Conservation (phyloP, 2,797 vertebrate genomes). For the Microcaecilia unicolor region DNA sequence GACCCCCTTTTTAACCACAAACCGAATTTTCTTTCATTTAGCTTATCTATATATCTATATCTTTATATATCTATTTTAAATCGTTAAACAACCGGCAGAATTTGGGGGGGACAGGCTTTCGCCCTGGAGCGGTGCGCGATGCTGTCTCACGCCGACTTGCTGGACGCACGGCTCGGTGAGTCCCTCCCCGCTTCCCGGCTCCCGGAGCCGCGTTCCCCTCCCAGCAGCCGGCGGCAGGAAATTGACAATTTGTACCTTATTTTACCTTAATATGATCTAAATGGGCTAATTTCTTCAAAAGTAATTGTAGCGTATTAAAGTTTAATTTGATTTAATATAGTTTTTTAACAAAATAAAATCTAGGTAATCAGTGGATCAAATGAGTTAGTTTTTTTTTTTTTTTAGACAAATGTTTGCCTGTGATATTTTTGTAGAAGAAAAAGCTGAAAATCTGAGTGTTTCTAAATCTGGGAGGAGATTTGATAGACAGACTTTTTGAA, state of each 20-base stretch:
- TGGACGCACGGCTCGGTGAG: slow-evolving; percentile 98
- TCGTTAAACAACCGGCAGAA: slow-evolving; percentile 90
- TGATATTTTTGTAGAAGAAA: too few species aligned
- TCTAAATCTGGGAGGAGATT: neutral
- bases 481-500: too few species aligned
- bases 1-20: slow-evolving; percentile 96
- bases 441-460: too few species aligned
- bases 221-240: slow-evolving; percentile 60
- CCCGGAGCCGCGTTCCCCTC: slow-evolving; percentile 8
- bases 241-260: slow-evolving; percentile 88
- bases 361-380: slow-evolving; percentile 55
- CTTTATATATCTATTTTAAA: slow-evolving; percentile 71
- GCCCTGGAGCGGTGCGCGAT: slow-evolving; percentile 95
- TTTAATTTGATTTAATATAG: slow-evolving; percentile 89
- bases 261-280: slow-evolving; percentile 80
- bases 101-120: slow-evolving; percentile 78
- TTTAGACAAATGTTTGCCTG: too few species aligned
- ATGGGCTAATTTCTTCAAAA: slow-evolving; percentile 88
- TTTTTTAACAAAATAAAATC: slow-evolving; percentile 46
- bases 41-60: slow-evolving; percentile 77
- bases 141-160: slow-evolving; percentile 98
- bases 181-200: slow-evolving; percentile 37
- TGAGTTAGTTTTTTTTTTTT: slow-evolving; percentile 21
- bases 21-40: slow-evolving; percentile 97
- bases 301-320: slow-evolving; percentile 85